Conservation (phyloP, 30 jellyfish, hydroid and myxozoan genomes). For the Nemopilema nomurai region DNA sequence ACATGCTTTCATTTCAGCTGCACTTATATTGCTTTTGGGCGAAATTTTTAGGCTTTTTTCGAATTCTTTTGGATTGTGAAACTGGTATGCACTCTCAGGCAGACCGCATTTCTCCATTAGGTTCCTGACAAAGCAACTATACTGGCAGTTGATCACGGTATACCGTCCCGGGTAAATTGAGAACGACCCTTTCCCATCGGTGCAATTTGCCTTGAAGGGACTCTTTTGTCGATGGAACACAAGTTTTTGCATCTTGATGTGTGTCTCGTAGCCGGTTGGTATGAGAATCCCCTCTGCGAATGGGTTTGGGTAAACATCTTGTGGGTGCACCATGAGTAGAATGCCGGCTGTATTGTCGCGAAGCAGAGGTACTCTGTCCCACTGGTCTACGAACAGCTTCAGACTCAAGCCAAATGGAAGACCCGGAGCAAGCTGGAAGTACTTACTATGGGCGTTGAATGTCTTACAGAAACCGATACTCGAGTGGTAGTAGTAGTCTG, state of each 20-base stretch:
- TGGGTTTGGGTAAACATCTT: slow-evolving; percentile 49
- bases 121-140: slow-evolving; percentile 24
- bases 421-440: slow-evolving; percentile 46
- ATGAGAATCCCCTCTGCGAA: slow-evolving; percentile 21
- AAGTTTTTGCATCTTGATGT: slow-evolving; percentile 7
- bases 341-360: slow-evolving; percentile 29
- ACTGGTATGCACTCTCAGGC: slow-evolving; percentile 18
- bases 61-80: slow-evolving; percentile 47
- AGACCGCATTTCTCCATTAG: slow-evolving; percentile 37
- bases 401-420: slow-evolving; percentile 7
- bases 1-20: not conserved
- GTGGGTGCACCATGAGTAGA: slow-evolving; percentile 45
- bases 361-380: slow-evolving; percentile 20
- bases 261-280: slow-evolving; percentile 37
- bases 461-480: slow-evolving; percentile 42
- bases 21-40: not conserved
- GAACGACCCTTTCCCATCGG: slow-evolving; percentile 33
- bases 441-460: slow-evolving; percentile 5
- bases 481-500: slow-evolving; percentile 27
- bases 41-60: slow-evolving; percentile 27
- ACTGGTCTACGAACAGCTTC: slow-evolving; percentile 14
- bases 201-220: slow-evolving; percentile 46
- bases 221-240: slow-evolving; percentile 22
- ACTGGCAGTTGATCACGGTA: slow-evolving; percentile 42
- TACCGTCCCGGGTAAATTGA: slow-evolving; percentile 42